Evolutionary conservation across 1,140 invertebrate genomes (phyloP), one percentile per base, ranked within the genome.

Genomic region (Glomeris maerens): DNA sequence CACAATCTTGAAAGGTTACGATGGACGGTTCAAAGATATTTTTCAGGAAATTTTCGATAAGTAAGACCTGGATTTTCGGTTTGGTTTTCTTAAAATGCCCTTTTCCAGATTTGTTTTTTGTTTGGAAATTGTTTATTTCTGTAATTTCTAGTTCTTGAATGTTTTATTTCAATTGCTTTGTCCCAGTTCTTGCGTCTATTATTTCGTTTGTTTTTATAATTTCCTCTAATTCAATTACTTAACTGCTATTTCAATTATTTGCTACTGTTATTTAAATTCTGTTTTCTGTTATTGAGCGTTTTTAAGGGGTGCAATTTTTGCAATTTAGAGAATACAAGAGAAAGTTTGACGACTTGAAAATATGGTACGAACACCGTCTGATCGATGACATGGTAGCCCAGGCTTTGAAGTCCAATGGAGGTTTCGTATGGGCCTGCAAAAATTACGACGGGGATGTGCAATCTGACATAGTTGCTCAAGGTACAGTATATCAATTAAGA

Each of bases 351-450:
- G 75, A 74, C 4, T 72, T 73, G 13, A 79, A 79, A 44, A 88
- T 90, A 55, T 89, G 83, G 81, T 91, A 92, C 64, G 88, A 92
- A 66, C 88, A 92, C 67, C 73, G 88, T n/a, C 69, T 91, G 23
- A 91, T 91, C 61, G 88, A 92, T 65, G 88, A 92, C 61, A 90
- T 89, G 84, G 87, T 92, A 22, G 88, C 88, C 7, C 86, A 91
- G 66, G 80, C 77, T 4, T 69, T 92, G 42, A 92, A 92, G 68
- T 81, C 83, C 21, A 76, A 75, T 31, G 86, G 86, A 48, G 84
- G 83, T n/a, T 90, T 90, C 68, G 81, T 91, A 1, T 91, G 86
- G 86, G 80, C 86, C 4, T 90, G 86, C 68, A 91, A 91, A 67
- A 90, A 91, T 63, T 91, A 91, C 64, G 87, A 91, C 62, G 87